Percentiles rank a stretch among this genome's conserved stretches.
These are phyloP conservation scores for Acanthis flammea DNA, from an alignment of 2,797 vertebrate species.

Conservation along the genomic window DNA sequence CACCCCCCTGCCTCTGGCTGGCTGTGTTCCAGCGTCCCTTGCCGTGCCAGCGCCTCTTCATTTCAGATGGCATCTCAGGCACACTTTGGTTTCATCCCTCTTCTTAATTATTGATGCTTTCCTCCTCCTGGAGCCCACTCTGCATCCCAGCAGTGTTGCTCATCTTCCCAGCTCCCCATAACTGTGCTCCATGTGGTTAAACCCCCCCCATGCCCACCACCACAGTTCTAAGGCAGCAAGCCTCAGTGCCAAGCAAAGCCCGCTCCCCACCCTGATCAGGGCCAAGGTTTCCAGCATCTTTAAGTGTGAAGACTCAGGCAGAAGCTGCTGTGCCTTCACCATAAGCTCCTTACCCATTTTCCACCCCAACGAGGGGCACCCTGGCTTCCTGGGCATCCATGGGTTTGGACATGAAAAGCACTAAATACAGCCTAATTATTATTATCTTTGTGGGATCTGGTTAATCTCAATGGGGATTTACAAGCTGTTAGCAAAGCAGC, in stretches of 20 bases:
- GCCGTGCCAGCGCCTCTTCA: neutral
- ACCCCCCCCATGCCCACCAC: accelerated
- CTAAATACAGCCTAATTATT: conserved; percentile 45
- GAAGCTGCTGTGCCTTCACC: accelerated
- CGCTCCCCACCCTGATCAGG: neutral
- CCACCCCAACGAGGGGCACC: neutral
- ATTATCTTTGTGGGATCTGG: conserved; percentile 30
- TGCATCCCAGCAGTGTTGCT: neutral
- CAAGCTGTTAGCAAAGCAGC: conserved; percentile 6
- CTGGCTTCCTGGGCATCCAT: neutral
- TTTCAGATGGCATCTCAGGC: neutral
- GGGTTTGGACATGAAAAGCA: neutral
- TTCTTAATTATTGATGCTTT: conserved; percentile 24
- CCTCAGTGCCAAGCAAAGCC: neutral
- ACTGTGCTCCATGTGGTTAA: accelerated
- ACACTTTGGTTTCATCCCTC: neutral
- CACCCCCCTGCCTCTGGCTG: neutral
- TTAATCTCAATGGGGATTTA: conserved; percentile 28
- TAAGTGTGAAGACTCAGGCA: neutral
- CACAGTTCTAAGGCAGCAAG: accelerated
- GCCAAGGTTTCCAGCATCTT: neutral
- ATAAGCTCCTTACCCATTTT: neutral
- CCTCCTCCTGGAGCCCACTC: accelerated
- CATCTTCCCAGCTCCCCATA: accelerated
- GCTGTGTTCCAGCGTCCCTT: neutral